Base-by-base conservation (phyloP, 2,113 vertebrate species). In the Aspidoscelis tigris region DNA sequence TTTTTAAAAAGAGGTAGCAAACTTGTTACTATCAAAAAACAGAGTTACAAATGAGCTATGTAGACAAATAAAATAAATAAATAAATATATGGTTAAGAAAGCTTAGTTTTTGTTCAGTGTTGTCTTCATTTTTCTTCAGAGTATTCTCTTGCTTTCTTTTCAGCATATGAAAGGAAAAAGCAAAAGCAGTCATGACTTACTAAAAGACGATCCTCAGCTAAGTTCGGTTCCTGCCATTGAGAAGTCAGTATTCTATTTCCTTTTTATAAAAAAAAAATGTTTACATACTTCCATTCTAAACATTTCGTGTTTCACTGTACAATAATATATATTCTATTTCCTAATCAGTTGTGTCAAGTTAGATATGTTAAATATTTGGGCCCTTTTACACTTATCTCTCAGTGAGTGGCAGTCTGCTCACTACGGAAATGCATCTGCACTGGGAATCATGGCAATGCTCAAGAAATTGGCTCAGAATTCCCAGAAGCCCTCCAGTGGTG, bases 131-230 rank as follows among this genome's bases (percentile, higher is more conserved):
- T 89, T 85, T 87, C 87, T 91, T 93, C 80, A 86, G 18, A 61
- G 4, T 69, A 73, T 24, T 14, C 9, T 70, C 43, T 39, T 70
- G 69, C n/a, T 39, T 70, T 21, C 39, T 70, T 88, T 88, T 84
- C 90, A 99, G 98, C 98, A 96, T 55, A 96, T 99, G 92, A 99
- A 98, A 86, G 98, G 98, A n/a, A 99, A 97, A 95, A 99, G 98
- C 95, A 99, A 99, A 96, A 99, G 98, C 89, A 99, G 98, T 91
- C 98, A 99, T 71, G 98, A 99, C 93, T 97, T 99, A 6, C 94
- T 99, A 85, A 99, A 99, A 92, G 97, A 99, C 79, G 98, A 99
- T 74, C 98, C 98, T 4, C 96, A 96, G 82, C 95, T 99, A 72
- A 99, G 98, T 90, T 98, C 98, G 20, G 96, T 99, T 83, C 98